Percentiles rank a stretch among this genome's conserved stretches.
phyloP scores from a whole-genome alignment of 2,888 invertebrate species.

The Luffia ferchaultella region DNA sequence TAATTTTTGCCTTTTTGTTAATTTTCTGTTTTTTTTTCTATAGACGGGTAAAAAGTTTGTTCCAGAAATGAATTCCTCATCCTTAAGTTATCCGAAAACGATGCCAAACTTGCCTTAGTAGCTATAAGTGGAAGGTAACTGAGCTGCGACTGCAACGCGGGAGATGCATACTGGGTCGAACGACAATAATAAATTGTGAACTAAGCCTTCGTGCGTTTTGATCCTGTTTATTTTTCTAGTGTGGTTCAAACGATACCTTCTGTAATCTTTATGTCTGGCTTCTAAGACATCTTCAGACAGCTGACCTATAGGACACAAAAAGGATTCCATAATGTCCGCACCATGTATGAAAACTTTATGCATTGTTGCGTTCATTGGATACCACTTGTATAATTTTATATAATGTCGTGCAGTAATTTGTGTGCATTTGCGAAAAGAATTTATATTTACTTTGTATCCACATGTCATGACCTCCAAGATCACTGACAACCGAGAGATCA shows the following conservation, averaged over 20 bases:
- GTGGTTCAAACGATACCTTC: not conserved
- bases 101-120: too few relatives aligned
- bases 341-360: not conserved
- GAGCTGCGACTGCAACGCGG: too few relatives aligned
- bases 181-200: not conserved
- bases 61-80: too few relatives aligned
- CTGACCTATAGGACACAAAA: not conserved
- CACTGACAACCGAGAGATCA: not conserved
- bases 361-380: not conserved
- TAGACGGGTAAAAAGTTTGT: too few relatives aligned
- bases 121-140: too few relatives aligned
- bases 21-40: too few relatives aligned
- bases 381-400: not conserved
- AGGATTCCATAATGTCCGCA: not conserved
- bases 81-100: too few relatives aligned
- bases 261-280: not conserved
- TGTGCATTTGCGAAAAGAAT: not conserved
- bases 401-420: not conserved
- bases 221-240: not conserved
- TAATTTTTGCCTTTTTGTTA: too few relatives aligned
- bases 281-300: not conserved
- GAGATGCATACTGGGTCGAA: not conserved
- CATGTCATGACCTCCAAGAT: slow-evolving; percentile 5
- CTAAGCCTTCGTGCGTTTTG: not conserved
- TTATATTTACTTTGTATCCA: not conserved